These are phyloP conservation scores for Trididemnum miniatum DNA, from an alignment of 23 tunicate species.

Conservation along the genomic window DNA sequence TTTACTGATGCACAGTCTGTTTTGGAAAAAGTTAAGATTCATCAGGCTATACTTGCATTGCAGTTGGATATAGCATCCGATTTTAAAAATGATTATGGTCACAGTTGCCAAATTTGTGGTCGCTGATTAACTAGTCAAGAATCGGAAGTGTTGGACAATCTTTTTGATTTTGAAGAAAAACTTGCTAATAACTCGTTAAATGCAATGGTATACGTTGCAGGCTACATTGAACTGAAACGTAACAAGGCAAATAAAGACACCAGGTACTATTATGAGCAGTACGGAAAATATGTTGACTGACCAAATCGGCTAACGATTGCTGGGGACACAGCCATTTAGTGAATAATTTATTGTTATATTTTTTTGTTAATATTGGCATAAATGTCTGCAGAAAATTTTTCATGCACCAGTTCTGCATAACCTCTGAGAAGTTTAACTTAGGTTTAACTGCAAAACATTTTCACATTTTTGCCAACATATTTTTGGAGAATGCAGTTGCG, in stretches of 20 bases:
- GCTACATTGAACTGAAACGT: neutral
- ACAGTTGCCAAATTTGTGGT: neutral
- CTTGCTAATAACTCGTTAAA: neutral
- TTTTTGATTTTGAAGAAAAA: slow-evolving; percentile 9
- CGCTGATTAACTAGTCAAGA: neutral
- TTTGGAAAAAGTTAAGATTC: slow-evolving; percentile 6
- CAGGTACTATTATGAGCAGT: neutral
- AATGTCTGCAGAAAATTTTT: neutral
- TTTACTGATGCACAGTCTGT: slow-evolving; percentile 4
- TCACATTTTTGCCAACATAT: neutral
- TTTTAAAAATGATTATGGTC: neutral
- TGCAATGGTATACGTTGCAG: slow-evolving; percentile 1
- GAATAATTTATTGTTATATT: neutral
- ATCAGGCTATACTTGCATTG: slow-evolving; percentile 8
- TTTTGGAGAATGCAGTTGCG: slow-evolving; percentile 19
- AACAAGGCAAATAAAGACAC: neutral
- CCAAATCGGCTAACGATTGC: slow-evolving; percentile 1
- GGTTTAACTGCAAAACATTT: neutral
- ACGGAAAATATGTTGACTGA: slow-evolving; percentile 1
- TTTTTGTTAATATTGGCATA: neutral
- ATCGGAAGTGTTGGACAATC: neutral
- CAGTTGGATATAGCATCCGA: neutral
- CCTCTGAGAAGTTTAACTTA: slow-evolving; percentile 1
- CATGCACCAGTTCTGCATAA: neutral
- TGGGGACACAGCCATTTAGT: neutral